Evolutionary conservation across 2,113 vertebrate species (phyloP).

Genomic region (Phoxinus phoxinus): DNA sequence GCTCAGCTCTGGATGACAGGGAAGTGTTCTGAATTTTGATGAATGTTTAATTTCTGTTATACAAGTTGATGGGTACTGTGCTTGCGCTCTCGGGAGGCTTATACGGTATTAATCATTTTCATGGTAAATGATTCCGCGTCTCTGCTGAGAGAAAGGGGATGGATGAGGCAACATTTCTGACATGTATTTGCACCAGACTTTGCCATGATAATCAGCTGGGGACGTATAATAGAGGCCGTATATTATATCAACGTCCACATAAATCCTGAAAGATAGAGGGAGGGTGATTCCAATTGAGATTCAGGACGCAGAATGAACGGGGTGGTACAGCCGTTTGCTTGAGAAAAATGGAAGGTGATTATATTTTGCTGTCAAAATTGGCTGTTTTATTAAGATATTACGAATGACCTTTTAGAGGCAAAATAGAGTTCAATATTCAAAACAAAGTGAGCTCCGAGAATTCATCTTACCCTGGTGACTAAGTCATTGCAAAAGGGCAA

Average conservation of each 20-base stretch:
- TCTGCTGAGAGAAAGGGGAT: conserved; percentile 54
- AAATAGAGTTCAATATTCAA: conserved; percentile 30
- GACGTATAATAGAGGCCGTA: conserved; percentile 50
- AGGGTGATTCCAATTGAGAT: conserved; percentile 36
- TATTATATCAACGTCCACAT: conserved; percentile 51
- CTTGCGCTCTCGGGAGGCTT: conserved; percentile 43
- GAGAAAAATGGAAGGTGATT: conserved; percentile 1
- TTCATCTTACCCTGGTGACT: neutral
- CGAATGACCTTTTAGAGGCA: conserved; percentile 9
- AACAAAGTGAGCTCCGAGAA: conserved; percentile 11
- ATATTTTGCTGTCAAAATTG: conserved; percentile 22
- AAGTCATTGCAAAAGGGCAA: conserved; percentile 8
- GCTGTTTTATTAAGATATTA: conserved; percentile 35
- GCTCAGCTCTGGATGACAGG: conserved; percentile 26
- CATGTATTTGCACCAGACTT: conserved; percentile 63
- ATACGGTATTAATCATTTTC: conserved; percentile 63
- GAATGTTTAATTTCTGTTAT: conserved; percentile 58
- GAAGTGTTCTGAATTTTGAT: conserved; percentile 59
- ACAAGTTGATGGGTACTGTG: conserved; percentile 55
- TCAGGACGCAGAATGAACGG: conserved; percentile 26
- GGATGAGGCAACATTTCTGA: conserved; percentile 64
- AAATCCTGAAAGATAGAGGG: conserved; percentile 31
- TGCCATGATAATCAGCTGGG: conserved; percentile 56
- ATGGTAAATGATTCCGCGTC: conserved; percentile 55
- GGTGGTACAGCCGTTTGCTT: neutral